Base-by-base conservation (phyloP, 2,797 vertebrate genomes). In the Bovichtus diacanthus region DNA sequence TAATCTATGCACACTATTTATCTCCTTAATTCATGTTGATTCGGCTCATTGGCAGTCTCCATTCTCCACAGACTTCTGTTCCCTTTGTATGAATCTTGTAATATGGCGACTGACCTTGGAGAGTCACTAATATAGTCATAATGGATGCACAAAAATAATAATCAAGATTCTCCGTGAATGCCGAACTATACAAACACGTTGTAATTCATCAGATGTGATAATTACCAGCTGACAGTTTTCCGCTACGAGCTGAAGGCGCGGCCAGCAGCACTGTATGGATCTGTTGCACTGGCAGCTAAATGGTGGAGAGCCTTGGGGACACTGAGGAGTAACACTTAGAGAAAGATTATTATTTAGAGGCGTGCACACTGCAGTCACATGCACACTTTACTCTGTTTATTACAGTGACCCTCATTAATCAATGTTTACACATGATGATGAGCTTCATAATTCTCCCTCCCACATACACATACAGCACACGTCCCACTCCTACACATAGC, bases 1-100 rank as follows among this genome's bases (percentile, higher is more conserved):
- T 11, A n/a, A 31, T 74, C 9, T 4, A 31, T 53, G 41, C 46
- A 23, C 39, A 23, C 9, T 66, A 27, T 82, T 88, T 73, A 44
- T 76, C 38, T 59, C 11, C 31, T 50, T 63, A 49, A 73, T 70
- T 75, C 51, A 58, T 75, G 51, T 49, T 55, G 29, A 62, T 78
- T 68, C 0, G 0, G 25, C 47, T 77, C 51, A 74, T 72, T 61
- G 54, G 38, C 36, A 7, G 31, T 46, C 58, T 81, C 25, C 51
- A 19, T 27, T 65, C 46, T 77, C 62, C 23, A 16, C 23, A 16
- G 76, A 70, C 18, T 53, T 31, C 43, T 65, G 11, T 56, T 71
- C 18, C 39, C 19, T 61, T 54, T 13, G 34, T 23, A 21, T 51
- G 16, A 59, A 43, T 60, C 9, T 29, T 38, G 31, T 8, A 55